These are phyloP conservation scores for Megaustenia siamemsis DNA, from an alignment of 2,888 invertebrate species.

Conservation along the genomic window DNA sequence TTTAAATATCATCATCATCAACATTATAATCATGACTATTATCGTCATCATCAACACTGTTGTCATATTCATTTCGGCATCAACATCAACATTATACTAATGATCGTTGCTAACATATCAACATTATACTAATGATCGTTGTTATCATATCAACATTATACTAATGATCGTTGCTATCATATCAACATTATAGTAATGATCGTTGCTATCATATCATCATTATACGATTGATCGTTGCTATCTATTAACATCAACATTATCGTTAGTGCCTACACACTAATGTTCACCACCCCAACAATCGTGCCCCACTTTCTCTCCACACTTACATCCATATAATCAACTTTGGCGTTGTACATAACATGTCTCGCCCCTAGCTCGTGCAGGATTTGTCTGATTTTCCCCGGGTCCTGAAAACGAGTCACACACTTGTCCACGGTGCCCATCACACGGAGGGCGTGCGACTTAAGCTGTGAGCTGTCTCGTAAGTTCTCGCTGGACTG, in stretches of 20 bases:
- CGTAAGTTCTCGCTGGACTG: constrained; percentile 81
- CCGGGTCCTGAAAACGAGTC: constrained; percentile 81
- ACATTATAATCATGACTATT: not conserved
- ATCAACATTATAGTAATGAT: not conserved
- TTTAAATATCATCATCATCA: no score
- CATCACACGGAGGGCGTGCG: constrained; percentile 83
- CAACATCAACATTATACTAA: not conserved
- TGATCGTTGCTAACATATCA: not conserved
- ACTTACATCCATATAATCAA: constrained; percentile 82
- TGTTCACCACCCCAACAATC: no score
- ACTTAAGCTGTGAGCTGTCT: constrained; percentile 81
- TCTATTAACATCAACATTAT: not conserved
- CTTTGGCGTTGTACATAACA: constrained; percentile 82
- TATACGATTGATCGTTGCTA: not conserved
- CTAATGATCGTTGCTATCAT: not conserved
- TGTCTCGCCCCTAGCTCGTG: constrained; percentile 82
- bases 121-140: not conserved
- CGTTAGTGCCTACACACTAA: no score
- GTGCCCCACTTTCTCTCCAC: not conserved
- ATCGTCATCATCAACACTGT: not conserved
- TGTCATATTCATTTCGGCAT: not conserved
- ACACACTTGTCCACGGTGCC: constrained; percentile 83
- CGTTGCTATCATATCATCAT: not conserved
- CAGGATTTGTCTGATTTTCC: constrained; percentile 81
- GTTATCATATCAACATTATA: no score